Evolutionary conservation across 2,888 invertebrate genomes (phyloP).

Genomic region (Macaria notata): DNA sequence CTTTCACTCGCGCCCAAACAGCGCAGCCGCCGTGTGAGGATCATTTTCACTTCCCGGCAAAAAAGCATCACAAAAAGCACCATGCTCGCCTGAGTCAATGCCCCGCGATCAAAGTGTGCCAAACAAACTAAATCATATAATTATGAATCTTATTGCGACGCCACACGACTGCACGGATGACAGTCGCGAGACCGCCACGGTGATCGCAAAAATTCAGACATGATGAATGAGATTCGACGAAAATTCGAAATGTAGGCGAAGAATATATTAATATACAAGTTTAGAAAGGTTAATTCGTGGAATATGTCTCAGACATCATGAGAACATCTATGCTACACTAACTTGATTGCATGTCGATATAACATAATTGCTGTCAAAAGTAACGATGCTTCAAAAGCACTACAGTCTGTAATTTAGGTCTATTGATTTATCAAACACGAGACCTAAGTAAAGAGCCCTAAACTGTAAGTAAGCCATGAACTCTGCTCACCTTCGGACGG

Average conservation of each 20-base stretch:
- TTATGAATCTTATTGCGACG: constrained; percentile 43
- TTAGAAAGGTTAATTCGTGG: constrained; percentile 4
- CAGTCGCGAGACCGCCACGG: constrained; percentile 1
- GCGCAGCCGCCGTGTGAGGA: constrained; percentile 29
- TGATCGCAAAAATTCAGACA: constrained; percentile 47
- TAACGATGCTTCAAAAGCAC: neutral
- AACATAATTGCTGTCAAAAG: neutral
- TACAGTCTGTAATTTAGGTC: constrained; percentile 5
- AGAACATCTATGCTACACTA: too few relatives aligned
- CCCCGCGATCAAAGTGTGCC: constrained; percentile 56
- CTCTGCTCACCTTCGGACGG: constrained; percentile 17
- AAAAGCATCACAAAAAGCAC: constrained; percentile 48
- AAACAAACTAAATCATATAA: constrained; percentile 37
- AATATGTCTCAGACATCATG: neutral
- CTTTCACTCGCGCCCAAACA: constrained; percentile 43
- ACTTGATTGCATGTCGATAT: neutral
- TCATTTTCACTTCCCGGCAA: constrained; percentile 60
- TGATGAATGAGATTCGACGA: constrained; percentile 50
- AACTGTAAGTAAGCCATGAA: constrained; percentile 5
- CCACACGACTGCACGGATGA: constrained; percentile 26
- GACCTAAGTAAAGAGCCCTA: constrained; percentile 9
- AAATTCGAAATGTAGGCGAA: constrained; percentile 13
- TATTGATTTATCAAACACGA: constrained; percentile 9
- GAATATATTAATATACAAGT: constrained; percentile 33
- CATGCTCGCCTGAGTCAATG: constrained; percentile 55